Evolutionary conservation across 2,888 invertebrate species (phyloP).

Genomic region (Anagyrus pseudococci): DNA sequence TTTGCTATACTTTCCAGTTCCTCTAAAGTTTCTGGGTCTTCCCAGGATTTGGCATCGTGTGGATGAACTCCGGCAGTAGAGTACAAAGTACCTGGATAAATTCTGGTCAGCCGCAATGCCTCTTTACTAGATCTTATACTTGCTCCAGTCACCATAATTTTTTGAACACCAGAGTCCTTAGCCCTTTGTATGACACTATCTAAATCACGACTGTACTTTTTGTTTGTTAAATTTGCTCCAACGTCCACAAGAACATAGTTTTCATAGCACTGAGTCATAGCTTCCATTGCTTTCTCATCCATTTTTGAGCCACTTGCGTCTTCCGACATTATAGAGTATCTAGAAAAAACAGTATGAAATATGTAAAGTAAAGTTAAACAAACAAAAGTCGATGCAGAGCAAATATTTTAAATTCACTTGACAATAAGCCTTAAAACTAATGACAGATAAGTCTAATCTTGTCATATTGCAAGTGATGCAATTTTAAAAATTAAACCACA

Average conservation of each 20-base stretch:
- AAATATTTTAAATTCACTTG: too few relatives aligned
- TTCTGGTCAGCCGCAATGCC: conserved; percentile 84
- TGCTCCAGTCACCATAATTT: conserved; percentile 92
- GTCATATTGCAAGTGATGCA: not conserved
- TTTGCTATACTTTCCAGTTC: conserved; percentile 78
- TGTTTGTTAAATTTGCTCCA: conserved; percentile 92
- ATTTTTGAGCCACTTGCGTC: conserved; percentile 49
- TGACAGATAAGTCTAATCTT: too few relatives aligned
- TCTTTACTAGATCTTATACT: conserved; percentile 90
- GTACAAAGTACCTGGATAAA: conserved; percentile 89
- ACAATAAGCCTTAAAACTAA: too few relatives aligned
- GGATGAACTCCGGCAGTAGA: conserved; percentile 93
- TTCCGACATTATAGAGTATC: conserved; percentile 50
- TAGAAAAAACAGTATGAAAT: not conserved
- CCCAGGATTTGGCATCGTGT: conserved; percentile 93
- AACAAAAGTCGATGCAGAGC: not conserved
- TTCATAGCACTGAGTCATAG: conserved; percentile 84
- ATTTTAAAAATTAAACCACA: not conserved
- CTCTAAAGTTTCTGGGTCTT: conserved; percentile 61
- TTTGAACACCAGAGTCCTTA: conserved; percentile 92
- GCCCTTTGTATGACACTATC: conserved; percentile 91
- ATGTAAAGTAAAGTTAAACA: not conserved
- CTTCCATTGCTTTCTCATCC: conserved; percentile 45
- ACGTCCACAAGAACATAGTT: conserved; percentile 92
- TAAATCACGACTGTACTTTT: conserved; percentile 90